Base-by-base conservation (phyloP, 2,888 invertebrate species). In the Nebria brevicollis region DNA sequence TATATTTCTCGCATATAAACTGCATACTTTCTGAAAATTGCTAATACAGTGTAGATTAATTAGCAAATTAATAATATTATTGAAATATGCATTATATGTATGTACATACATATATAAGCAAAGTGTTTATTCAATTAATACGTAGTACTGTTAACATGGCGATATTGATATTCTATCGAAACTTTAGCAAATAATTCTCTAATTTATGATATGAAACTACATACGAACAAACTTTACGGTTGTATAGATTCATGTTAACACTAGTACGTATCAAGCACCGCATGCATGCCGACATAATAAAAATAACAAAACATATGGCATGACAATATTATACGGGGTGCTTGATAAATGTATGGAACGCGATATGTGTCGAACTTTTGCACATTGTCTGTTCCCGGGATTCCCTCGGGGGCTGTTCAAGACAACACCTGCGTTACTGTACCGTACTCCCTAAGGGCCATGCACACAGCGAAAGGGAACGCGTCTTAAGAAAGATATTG, bases 381-480 rank as follows among this genome's bases (percentile, higher is more conserved):
- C 73, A 34, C 73, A 34, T 42, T 41, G 43, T 54, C 73, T 72
- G 66, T 34, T 72, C 26, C 72, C 25, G 41, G 41, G 13, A 34
- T 42, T 15, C 73, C 73, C 73, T 13, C 73, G 73, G 41, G 73
- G n/a, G 73, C 73, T 73, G 42, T 73, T 73, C 43, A 15, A 42
- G 73, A 42, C n/a, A 73, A 73, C 73, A 73, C 73, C 73, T 73
- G 73, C 73, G 73, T 42, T 73, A 73, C 70, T 70, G 70, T 70
- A 70, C 70, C 70, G 54, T 11, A 3, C 8, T 54, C 54, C 43
- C 10, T 43, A 43, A 43, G 43, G 43, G 43, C 43, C 43, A 43
- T 10, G 13, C 54, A 13, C 54, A 54, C 54, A 54, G 4, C 54
- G 54, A 13, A 54, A 54, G 54, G 54, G 54, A 54, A 6, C 8